Percentiles rank a stretch among this genome's conserved stretches.
Conservation (phyloP, 2,113 vertebrate genomes). For the Tetrax tetrax region DNA sequence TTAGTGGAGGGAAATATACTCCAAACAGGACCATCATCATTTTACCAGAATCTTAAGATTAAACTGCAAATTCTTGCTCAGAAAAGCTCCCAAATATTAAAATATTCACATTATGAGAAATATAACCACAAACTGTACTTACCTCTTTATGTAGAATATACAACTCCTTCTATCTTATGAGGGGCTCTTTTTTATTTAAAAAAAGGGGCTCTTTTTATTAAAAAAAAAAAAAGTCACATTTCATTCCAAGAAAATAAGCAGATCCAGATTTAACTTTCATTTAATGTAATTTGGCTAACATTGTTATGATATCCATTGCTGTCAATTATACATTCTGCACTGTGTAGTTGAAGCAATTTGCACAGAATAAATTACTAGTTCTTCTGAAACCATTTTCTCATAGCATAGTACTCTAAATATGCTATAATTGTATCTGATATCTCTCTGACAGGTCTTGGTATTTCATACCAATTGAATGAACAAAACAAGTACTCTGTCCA, state of each 20-base stretch:
- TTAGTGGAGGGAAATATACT: neutral
- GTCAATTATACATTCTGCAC: slow-evolving; percentile 18
- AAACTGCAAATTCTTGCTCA: neutral
- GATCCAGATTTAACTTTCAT: neutral
- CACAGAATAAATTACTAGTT: slow-evolving; percentile 43
- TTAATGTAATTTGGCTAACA: neutral
- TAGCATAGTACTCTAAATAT: neutral
- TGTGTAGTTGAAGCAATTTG: slow-evolving; percentile 9
- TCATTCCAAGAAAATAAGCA: neutral
- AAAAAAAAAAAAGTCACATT: neutral
- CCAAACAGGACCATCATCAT: neutral
- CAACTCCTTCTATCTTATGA: neutral
- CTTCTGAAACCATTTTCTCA: slow-evolving; percentile 44
- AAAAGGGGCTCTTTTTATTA: neutral
- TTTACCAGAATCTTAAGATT: neutral
- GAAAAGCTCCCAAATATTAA: neutral
- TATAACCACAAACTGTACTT: neutral
- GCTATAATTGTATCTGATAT: slow-evolving; percentile 47
- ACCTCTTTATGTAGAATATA: neutral
- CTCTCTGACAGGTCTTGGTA: slow-evolving; percentile 8
- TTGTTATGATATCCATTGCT: neutral
- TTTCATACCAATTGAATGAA: neutral
- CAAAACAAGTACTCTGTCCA: neutral
- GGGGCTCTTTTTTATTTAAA: neutral
- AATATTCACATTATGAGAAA: neutral